Evolutionary conservation across 2,113 vertebrate genomes (phyloP).

Genomic region (Trichomycterus rosablanca): DNA sequence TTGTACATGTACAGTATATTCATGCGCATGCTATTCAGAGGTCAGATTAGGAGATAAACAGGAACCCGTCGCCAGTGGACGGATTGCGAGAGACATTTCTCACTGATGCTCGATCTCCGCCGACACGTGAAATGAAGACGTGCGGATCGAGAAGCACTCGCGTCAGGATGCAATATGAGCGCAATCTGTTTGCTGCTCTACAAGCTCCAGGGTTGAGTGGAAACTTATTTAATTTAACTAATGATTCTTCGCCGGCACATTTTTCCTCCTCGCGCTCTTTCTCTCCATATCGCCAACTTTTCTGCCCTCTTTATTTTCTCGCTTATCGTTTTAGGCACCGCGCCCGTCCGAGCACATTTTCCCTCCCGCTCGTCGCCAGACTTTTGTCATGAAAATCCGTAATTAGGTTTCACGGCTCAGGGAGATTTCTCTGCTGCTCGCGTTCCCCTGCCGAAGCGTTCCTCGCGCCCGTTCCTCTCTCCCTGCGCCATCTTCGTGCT

Average conservation of each 20-base stretch:
- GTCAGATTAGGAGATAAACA: constrained; percentile 43
- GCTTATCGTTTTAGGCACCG: constrained; percentile 40
- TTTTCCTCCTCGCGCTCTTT: background rate
- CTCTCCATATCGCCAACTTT: constrained; percentile 13
- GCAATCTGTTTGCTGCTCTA: constrained; percentile 37
- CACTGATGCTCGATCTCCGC: constrained; percentile 16
- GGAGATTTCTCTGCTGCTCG: constrained; percentile 45
- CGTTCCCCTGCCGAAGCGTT: constrained; percentile 29
- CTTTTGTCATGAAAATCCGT: constrained; percentile 50
- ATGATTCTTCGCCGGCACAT: constrained; percentile 3
- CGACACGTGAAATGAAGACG: constrained; percentile 25
- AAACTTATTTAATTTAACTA: constrained; percentile 37
- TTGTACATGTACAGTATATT: constrained; percentile 23
- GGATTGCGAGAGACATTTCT: constrained; percentile 10
- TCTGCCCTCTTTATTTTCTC: constrained; percentile 15
- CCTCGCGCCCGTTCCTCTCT: constrained; percentile 38
- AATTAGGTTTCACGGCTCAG: constrained; percentile 60
- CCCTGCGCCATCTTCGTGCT: constrained; percentile 24
- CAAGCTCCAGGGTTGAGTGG: constrained; percentile 4
- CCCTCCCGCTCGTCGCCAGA: constrained; percentile 33
- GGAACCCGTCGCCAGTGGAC: constrained; percentile 27
- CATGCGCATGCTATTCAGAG: constrained; percentile 38
- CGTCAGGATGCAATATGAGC: constrained; percentile 9
- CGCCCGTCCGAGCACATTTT: constrained; percentile 32
- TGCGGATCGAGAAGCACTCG: constrained; percentile 12